phyloP scores from a whole-genome alignment of 2,888 invertebrate genomes.

The Oxystoma pomonae region DNA sequence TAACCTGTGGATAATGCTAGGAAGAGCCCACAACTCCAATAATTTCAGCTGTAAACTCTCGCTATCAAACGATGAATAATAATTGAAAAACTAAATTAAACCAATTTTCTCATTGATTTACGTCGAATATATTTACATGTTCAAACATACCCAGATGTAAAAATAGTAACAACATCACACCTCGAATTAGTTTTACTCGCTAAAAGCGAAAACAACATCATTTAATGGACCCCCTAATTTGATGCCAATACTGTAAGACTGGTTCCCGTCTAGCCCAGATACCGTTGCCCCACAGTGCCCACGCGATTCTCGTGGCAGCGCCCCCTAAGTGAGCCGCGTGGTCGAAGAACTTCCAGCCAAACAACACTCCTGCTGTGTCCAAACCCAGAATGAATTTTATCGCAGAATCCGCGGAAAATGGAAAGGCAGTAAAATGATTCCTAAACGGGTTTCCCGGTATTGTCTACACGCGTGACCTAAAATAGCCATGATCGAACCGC shows the following conservation, averaged over 20 bases:
- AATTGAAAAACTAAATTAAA: too few relatives aligned
- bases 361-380: conserved; percentile 76
- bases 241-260: conserved; percentile 66
- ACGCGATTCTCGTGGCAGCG: conserved; percentile 80
- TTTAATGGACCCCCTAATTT: conserved; percentile 52
- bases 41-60: too few relatives aligned
- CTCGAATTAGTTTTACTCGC: neutral
- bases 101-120: too few relatives aligned
- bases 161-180: neutral
- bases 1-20: too few relatives aligned
- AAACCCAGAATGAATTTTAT: conserved; percentile 81
- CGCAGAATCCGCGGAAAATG: conserved; percentile 87
- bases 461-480: conserved; percentile 82
- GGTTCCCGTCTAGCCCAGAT: conserved; percentile 72
- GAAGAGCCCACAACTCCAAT: too few relatives aligned
- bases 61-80: too few relatives aligned
- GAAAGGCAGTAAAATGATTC: conserved; percentile 88
- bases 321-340: conserved; percentile 99
- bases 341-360: conserved; percentile 91
- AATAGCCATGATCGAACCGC: conserved; percentile 92
- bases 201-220: neutral
- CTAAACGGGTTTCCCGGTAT: conserved; percentile 83
- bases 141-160: neutral
- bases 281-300: conserved; percentile 66
- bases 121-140: too few relatives aligned